phyloP scores from a whole-genome alignment of 2,113 vertebrate species.

The Lamprotornis superbus region DNA sequence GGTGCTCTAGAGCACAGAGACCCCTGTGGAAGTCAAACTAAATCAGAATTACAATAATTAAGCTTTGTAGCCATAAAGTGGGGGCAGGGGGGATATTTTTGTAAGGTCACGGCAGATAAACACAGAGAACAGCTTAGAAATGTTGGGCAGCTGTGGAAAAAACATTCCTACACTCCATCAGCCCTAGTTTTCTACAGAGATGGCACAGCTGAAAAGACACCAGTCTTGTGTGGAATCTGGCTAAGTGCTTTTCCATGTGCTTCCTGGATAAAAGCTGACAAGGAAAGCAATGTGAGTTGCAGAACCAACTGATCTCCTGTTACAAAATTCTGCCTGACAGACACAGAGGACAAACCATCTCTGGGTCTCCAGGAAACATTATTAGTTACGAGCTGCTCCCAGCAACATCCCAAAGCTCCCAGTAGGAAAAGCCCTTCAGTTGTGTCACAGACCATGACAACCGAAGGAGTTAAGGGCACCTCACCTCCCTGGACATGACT shows the following conservation, averaged over 20 bases:
- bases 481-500: background rate
- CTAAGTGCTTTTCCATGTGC: background rate
- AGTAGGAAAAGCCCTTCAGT: background rate
- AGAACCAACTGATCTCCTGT: background rate
- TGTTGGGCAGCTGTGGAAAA: background rate
- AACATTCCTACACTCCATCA: background rate
- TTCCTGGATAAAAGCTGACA: background rate
- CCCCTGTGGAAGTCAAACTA: background rate
- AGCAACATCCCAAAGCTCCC: background rate
- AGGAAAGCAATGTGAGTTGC: background rate
- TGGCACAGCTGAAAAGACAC: background rate
- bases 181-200: background rate
- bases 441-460: rapidly evolving
- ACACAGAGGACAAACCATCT: background rate
- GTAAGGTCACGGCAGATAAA: background rate
- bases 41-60: slow-evolving; percentile 9
- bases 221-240: background rate
- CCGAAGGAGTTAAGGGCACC: background rate
- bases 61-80: background rate
- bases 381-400: background rate
- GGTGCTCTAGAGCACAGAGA: background rate
- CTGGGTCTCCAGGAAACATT: background rate
- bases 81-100: background rate
- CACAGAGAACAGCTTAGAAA: background rate
- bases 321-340: background rate